These are phyloP conservation scores for Liasis olivaceus DNA, from an alignment of 2,797 vertebrate species.

Conservation along the genomic window DNA sequence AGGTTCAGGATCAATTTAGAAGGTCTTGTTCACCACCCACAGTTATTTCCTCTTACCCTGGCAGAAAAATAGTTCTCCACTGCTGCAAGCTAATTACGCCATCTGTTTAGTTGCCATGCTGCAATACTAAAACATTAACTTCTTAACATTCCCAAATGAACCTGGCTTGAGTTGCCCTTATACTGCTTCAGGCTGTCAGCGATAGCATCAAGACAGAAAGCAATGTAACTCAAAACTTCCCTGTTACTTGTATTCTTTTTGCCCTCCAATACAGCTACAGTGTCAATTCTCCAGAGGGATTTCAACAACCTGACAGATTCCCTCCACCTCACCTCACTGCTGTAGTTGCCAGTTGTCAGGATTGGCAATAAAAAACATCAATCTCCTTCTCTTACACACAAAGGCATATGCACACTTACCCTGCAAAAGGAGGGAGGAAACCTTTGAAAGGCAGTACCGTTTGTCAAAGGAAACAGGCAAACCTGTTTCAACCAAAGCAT, in stretches of 20 bases:
- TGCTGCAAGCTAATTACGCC: constrained; percentile 75
- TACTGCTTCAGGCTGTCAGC: constrained; percentile 57
- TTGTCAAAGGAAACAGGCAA: not conserved
- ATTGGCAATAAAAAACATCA: constrained; percentile 66
- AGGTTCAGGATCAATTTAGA: constrained; percentile 57
- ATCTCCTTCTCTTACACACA: constrained; percentile 21
- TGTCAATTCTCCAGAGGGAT: constrained; percentile 59
- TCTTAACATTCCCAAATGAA: constrained; percentile 72
- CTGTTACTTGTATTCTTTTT: constrained; percentile 61
- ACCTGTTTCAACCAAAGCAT: constrained; percentile 16
- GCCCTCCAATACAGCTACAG: constrained; percentile 45
- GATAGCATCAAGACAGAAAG: constrained; percentile 47
- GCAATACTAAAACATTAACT: constrained; percentile 72
- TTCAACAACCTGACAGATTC: constrained; percentile 66
- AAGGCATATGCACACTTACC: constrained; percentile 8
- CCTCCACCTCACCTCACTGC: constrained; percentile 59
- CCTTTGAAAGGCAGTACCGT: constrained; percentile 34
- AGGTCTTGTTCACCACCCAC: constrained; percentile 68
- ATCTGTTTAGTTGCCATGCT: constrained; percentile 75
- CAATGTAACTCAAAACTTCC: constrained; percentile 40
- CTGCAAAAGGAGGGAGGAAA: not conserved
- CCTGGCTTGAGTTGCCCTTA: constrained; percentile 60
- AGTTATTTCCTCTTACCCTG: constrained; percentile 73
- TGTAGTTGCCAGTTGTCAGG: constrained; percentile 59
- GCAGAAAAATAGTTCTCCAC: constrained; percentile 68